These are phyloP conservation scores for Trissolcus brochymenae DNA, from an alignment of 2,888 invertebrate species.

Conservation along the genomic window DNA sequence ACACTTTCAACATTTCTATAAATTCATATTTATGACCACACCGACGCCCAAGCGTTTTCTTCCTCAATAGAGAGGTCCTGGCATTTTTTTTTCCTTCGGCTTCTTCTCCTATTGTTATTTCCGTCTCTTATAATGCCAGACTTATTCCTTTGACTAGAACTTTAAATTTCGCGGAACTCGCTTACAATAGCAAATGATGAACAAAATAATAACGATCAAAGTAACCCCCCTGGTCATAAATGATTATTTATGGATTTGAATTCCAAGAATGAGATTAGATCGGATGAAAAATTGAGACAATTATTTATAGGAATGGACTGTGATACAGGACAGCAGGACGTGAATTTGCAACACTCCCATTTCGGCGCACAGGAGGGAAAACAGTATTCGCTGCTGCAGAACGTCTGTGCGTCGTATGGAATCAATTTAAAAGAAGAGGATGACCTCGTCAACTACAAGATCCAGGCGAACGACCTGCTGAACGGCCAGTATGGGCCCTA, in stretches of 20 bases:
- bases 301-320: constrained; percentile 84
- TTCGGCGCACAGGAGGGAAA: constrained; percentile 78
- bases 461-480: constrained; percentile 82
- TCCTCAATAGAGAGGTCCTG: neutral
- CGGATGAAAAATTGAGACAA: constrained; percentile 14
- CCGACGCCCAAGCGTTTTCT: neutral
- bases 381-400: constrained; percentile 88
- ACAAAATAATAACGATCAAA: constrained; percentile 5
- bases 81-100: neutral
- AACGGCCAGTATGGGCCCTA: constrained; percentile 81
- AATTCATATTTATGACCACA: constrained; percentile 13
- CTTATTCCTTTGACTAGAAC: no score
- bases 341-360: constrained; percentile 74
- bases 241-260: constrained; percentile 82
- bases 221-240: constrained; percentile 59
- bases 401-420: constrained; percentile 86
- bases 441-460: constrained; percentile 84
- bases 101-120: neutral
- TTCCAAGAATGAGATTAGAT: constrained; percentile 20
- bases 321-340: constrained; percentile 82
- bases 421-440: constrained; percentile 85
- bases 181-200: neutral
- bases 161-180: no score
- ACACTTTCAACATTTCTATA: neutral
- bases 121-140: no score